phyloP scores from a whole-genome alignment of 2,113 vertebrate genomes.

The Donacobius atricapilla region DNA sequence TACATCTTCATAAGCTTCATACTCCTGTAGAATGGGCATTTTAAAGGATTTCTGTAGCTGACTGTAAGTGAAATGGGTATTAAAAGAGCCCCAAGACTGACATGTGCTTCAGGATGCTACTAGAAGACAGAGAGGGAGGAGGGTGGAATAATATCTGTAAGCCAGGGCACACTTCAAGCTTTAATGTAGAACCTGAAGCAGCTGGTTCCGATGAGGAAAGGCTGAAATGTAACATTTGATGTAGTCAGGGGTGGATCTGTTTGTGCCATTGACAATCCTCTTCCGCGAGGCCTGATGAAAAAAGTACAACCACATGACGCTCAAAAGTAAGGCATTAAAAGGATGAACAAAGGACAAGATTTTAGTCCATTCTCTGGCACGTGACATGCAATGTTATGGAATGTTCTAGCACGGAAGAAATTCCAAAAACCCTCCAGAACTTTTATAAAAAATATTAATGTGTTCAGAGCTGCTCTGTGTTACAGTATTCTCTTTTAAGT shows the following conservation, averaged over 20 bases:
- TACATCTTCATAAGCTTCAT: not conserved
- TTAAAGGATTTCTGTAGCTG: not conserved
- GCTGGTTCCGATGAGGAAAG: not conserved
- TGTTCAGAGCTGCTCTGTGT: not conserved
- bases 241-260: not conserved
- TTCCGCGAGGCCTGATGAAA: not conserved
- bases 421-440: not conserved
- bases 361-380: not conserved
- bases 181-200: not conserved
- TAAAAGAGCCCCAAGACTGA: not conserved
- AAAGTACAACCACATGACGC: not conserved
- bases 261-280: not conserved
- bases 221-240: not conserved
- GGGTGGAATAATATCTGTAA: not conserved
- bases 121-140: not conserved
- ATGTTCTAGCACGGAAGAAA: not conserved
- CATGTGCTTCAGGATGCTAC: not conserved
- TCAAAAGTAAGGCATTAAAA: not conserved
- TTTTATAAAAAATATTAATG: not conserved
- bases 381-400: not conserved
- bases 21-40: not conserved
- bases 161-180: not conserved
- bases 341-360: not conserved
- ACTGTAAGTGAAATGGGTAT: not conserved
- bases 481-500: not conserved